Percentiles rank a stretch among this genome's conserved stretches.
Conservation (phyloP, 2,797 vertebrate species). For the Alfaro cultratus region DNA sequence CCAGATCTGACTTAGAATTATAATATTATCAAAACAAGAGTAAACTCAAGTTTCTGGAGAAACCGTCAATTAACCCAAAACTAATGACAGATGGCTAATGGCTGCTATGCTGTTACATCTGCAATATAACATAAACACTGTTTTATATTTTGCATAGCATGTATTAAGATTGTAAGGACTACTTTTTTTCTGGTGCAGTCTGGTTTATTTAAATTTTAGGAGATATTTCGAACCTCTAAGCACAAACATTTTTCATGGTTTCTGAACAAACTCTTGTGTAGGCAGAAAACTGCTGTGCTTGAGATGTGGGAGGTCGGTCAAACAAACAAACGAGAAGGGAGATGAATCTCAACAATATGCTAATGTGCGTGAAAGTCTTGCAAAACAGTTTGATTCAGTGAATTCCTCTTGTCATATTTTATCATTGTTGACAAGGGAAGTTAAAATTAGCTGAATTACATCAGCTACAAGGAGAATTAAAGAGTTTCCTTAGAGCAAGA, state of each 20-base stretch:
- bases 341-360: constrained; percentile 10
- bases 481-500: constrained; percentile 16
- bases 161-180: not conserved
- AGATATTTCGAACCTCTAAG: not conserved
- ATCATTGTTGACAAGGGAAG: constrained; percentile 28
- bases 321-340: constrained; percentile 11
- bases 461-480: constrained; percentile 20
- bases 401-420: constrained; percentile 17
- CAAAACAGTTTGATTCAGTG: constrained; percentile 18
- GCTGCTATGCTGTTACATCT: not conserved
- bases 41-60: not conserved
- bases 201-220: not conserved
- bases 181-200: not conserved
- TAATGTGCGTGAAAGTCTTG: not conserved
- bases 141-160: not conserved
- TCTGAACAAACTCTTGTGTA: not conserved
- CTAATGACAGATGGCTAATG: not conserved
- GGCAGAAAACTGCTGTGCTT: constrained; percentile 3
- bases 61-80: not conserved
- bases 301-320: constrained; percentile 1
- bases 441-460: constrained; percentile 14
- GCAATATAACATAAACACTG: not conserved
- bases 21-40: not conserved
- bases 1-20: not conserved
- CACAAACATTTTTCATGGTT: not conserved